Evolutionary conservation across 2,797 vertebrate genomes (phyloP).

Genomic region (Anisognathus igniventris): DNA sequence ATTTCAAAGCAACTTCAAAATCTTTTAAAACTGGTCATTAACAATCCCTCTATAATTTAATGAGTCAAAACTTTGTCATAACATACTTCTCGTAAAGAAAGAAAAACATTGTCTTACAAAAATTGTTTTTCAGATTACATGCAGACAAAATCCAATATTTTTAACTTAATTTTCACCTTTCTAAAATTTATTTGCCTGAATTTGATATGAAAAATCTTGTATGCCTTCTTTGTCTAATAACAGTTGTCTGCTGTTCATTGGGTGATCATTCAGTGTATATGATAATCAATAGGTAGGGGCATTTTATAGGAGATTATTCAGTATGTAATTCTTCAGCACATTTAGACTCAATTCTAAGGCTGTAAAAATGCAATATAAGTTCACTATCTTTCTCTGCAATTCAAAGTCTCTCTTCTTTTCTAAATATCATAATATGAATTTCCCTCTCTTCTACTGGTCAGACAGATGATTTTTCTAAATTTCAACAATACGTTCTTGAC

Average conservation of each 20-base stretch:
- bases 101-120: background rate
- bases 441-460: accelerated
- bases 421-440: background rate
- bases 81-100: background rate
- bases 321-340: accelerated
- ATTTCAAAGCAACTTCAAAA: background rate
- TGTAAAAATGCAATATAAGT: background rate
- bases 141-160: background rate
- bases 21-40: background rate
- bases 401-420: background rate
- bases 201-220: background rate
- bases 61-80: background rate
- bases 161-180: background rate
- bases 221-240: background rate
- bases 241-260: background rate
- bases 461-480: background rate
- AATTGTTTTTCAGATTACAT: background rate
- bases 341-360: accelerated
- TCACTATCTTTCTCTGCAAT: background rate
- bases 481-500: background rate
- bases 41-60: accelerated
- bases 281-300: accelerated
- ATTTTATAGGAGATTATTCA: background rate
- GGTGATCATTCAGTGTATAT: background rate
- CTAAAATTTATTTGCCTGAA: background rate